phyloP scores from a whole-genome alignment of 2,888 invertebrate genomes.

The Sinohyriopsis cumingii region DNA sequence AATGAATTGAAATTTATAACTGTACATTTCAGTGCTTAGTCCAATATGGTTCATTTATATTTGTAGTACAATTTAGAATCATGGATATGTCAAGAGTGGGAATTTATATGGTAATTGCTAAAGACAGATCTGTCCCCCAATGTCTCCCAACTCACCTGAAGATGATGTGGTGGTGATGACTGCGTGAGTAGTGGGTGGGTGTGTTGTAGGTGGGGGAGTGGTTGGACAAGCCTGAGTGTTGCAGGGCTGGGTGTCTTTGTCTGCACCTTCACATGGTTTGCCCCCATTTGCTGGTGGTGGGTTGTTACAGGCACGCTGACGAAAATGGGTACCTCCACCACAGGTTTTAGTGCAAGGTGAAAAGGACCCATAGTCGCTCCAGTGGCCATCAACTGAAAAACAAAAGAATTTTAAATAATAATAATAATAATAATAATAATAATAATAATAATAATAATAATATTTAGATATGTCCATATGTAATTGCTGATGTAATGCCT shows the following conservation, averaged over 20 bases:
- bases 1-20: no score
- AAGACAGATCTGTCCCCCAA: no score
- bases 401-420: background rate
- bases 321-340: constrained; percentile 54
- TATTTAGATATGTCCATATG: background rate
- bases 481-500: no score
- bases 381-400: constrained; percentile 52
- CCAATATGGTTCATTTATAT: no score
- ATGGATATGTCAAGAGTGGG: no score
- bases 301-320: constrained; percentile 53
- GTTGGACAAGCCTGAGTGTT: constrained; percentile 50
- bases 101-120: no score
- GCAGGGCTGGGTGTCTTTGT: constrained; percentile 44
- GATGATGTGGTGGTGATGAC: constrained; percentile 26
- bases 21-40: no score
- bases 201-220: constrained; percentile 42
- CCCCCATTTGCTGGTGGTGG: constrained; percentile 59
- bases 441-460: background rate
- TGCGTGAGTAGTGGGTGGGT: constrained; percentile 9
- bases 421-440: background rate
- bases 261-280: constrained; percentile 42
- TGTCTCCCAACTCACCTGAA: constrained; percentile 21
- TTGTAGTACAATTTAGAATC: no score
- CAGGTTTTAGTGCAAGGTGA: constrained; percentile 55
- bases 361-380: constrained; percentile 54